phyloP scores from a whole-genome alignment of 2,888 invertebrate species.

The Andrena flavipes region DNA sequence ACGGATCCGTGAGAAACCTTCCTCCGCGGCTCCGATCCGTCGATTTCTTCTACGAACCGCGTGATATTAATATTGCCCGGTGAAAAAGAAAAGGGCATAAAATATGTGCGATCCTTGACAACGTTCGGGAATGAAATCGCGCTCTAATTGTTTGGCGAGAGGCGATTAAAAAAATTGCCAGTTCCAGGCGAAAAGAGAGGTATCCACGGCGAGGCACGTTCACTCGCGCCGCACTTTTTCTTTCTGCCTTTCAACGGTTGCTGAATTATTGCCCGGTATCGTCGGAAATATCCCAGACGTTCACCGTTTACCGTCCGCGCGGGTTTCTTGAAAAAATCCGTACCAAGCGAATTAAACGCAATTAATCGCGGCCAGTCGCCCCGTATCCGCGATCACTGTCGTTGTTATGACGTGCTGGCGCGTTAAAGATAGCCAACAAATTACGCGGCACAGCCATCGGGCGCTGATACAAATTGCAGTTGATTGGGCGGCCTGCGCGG shows the following conservation, averaged over 20 bases:
- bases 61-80: not conserved
- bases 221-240: conserved; percentile 19
- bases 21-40: not conserved
- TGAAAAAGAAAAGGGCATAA: not conserved
- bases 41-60: not conserved
- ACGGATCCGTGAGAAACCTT: conserved; percentile 55
- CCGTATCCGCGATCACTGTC: conserved; percentile 31
- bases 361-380: conserved; percentile 49
- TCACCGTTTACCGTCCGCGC: conserved; percentile 26
- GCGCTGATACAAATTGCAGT: conserved; percentile 47
- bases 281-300: conserved; percentile 39
- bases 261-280: conserved; percentile 45
- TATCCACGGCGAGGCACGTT: conserved; percentile 7
- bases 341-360: conserved; percentile 50
- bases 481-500: conserved; percentile 39
- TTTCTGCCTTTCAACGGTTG: conserved; percentile 26
- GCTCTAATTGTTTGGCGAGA: not conserved
- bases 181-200: conserved; percentile 11
- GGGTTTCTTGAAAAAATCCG: conserved; percentile 55
- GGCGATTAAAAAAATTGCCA: conserved; percentile 24
- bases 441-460: conserved; percentile 14
- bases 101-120: not conserved
- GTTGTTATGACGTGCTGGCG: conserved; percentile 55
- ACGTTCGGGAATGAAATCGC: not conserved
- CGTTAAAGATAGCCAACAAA: conserved; percentile 52